phyloP scores from a whole-genome alignment of 2,888 invertebrate species.

The Phengaris arion region DNA sequence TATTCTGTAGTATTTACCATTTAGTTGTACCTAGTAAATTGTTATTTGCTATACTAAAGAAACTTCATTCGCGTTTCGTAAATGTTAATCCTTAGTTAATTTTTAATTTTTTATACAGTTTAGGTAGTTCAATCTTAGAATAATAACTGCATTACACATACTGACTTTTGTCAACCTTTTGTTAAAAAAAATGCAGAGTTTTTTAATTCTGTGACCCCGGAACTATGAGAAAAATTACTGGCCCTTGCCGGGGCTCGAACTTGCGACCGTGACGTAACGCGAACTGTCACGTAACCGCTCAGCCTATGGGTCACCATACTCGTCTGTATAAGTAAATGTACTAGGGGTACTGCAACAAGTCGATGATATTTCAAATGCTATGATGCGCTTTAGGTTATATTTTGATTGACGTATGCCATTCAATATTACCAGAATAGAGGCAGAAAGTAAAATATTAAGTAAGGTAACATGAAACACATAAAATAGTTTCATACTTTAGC shows the following conservation, averaged over 20 bases:
- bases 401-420: too few species aligned
- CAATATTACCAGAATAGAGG: too few species aligned
- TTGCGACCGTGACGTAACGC: not conserved
- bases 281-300: not conserved
- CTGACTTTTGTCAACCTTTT: not conserved
- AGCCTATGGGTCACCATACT: not conserved
- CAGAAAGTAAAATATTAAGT: too few species aligned
- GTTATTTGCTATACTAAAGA: not conserved
- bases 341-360: not conserved
- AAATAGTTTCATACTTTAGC: too few species aligned
- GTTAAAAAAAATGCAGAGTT: not conserved
- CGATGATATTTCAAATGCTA: too few species aligned
- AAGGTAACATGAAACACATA: too few species aligned
- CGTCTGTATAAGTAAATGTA: not conserved
- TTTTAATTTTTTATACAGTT: not conserved
- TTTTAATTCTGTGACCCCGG: not conserved
- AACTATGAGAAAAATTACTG: not conserved
- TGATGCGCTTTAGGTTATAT: too few species aligned
- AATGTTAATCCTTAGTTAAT: not conserved
- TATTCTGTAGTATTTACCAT: not conserved
- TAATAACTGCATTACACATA: not conserved
- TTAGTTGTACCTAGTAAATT: not conserved
- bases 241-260: conserved; percentile 1
- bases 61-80: not conserved
- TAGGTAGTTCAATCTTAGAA: not conserved